Percentiles rank a stretch among this genome's conserved stretches.
These are phyloP conservation scores for Strigamia transsilvanica DNA, from an alignment of 2,888 invertebrate genomes.

Conservation along the genomic window DNA sequence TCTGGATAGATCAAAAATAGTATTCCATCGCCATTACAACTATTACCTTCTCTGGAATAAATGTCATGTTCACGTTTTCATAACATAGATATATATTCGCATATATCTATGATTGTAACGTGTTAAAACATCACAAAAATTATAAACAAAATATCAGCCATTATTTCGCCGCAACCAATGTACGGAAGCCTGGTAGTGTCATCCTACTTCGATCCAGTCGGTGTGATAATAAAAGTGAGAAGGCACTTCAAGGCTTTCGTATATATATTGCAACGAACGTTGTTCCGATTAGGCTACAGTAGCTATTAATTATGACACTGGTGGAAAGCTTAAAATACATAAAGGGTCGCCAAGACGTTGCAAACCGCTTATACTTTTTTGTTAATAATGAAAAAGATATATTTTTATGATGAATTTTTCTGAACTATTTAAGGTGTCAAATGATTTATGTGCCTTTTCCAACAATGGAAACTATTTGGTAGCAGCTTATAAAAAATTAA, in stretches of 20 bases:
- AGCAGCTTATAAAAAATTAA: not conserved
- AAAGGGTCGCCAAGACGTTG: not conserved
- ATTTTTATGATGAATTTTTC: slow-evolving; percentile 51
- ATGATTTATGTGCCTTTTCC: slow-evolving; percentile 43
- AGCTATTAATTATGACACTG: not conserved
- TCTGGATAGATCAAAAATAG: not conserved
- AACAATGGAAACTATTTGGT: slow-evolving; percentile 53
- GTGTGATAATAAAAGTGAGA: not conserved
- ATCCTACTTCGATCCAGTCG: not conserved
- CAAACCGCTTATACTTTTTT: not conserved
- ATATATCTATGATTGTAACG: not conserved
- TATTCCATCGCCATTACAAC: not conserved
- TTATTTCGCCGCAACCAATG: not conserved
- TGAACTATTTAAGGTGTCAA: not conserved
- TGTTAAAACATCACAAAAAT: not conserved
- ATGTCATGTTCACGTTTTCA: not conserved
- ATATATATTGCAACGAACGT: not conserved
- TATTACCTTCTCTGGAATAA: slow-evolving; percentile 8
- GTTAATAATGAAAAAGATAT: not conserved
- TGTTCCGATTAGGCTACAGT: not conserved
- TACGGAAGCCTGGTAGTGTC: not conserved
- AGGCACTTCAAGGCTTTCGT: too few species aligned
- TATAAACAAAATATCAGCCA: not conserved
- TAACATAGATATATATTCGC: not conserved
- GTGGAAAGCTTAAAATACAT: not conserved